Base-by-base conservation (phyloP, 2,888 invertebrate genomes). In the Germaria angustata region DNA sequence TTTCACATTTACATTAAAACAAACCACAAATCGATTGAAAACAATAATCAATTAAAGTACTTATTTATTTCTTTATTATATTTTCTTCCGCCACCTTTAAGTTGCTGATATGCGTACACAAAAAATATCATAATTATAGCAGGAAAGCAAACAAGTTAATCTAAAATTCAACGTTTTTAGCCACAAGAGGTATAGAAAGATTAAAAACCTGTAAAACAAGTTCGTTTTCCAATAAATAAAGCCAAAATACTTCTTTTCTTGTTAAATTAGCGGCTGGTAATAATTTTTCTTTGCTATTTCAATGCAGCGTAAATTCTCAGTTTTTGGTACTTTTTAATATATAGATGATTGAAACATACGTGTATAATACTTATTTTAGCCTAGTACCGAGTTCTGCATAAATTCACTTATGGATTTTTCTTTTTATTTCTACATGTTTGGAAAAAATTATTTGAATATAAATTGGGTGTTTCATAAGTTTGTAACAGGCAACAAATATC, bases 141-240 rank as follows among this genome's bases (percentile, higher is more conserved):
- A 49, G 39, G 41, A 51, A 59, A 41, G 17, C 20, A 41, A 34
- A 53, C 20, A 41, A 34, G 55, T 34, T 13, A 49, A 41, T 28
- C 34, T 11, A 49, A 73, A 53, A 73, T 34, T 51, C n/a, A 73
- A 51, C 51, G 15, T 66, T 65, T 55, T 55, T 20, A 41, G 32
- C 46, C 15, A 57, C 9, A 46, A 39, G 41, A 71, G 53, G 44
- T 55, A 53, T 24, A 39, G 53, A 61, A 81, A 76, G 77, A 77
- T 72, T 66, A 66, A 57, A 71, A 81, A 77, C 76, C 71, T 71
- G 81, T 66, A 53, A 81, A 77, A 72, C 81, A 72, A 72, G 76
- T 81, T 81, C 71, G 51, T 61, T 69, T 76, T 59, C 51, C 63
- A 71, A 59, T 69, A 80, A 78, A 61, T 32, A 41, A 68, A 63